Conservation (phyloP, 1,140 invertebrate species). For the Trissolcus basalis region DNA sequence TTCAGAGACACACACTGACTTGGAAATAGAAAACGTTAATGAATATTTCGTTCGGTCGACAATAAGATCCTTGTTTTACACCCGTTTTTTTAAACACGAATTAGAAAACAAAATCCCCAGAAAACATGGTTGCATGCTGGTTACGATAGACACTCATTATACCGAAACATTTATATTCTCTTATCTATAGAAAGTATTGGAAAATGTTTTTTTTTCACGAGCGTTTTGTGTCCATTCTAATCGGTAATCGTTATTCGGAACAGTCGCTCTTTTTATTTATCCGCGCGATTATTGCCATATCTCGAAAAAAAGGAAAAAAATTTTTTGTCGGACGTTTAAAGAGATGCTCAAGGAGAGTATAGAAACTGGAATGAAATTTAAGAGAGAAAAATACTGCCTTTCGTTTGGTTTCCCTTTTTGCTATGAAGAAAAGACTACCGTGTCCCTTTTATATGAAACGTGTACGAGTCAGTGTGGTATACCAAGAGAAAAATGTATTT, state of each 20-base stretch:
- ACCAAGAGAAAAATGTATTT: constrained; percentile 58
- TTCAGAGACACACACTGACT: constrained; percentile 12
- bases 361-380: constrained; percentile 66
- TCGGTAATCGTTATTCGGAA: constrained; percentile 32
- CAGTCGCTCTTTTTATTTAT: constrained; percentile 37
- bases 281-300: constrained; percentile 56
- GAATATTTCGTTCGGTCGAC: constrained; percentile 23
- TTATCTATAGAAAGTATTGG: constrained; percentile 56
- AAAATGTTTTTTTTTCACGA: constrained; percentile 30
- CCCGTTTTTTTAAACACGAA: background rate
- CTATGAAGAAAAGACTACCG: constrained; percentile 29
- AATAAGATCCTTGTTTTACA: constrained; percentile 10
- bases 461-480: constrained; percentile 29
- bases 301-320: constrained; percentile 15
- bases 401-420: constrained; percentile 3
- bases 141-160: constrained; percentile 58
- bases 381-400: constrained; percentile 70
- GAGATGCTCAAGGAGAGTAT: constrained; percentile 62
- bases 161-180: constrained; percentile 54
- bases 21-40: constrained; percentile 49
- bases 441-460: constrained; percentile 39
- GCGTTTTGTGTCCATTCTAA: constrained; percentile 48
- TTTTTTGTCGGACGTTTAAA: constrained; percentile 59
- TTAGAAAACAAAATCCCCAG: constrained; percentile 39
- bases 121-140: constrained; percentile 41